phyloP scores from a whole-genome alignment of 2,113 vertebrate species.

The Paracanthobrama guichenoti region DNA sequence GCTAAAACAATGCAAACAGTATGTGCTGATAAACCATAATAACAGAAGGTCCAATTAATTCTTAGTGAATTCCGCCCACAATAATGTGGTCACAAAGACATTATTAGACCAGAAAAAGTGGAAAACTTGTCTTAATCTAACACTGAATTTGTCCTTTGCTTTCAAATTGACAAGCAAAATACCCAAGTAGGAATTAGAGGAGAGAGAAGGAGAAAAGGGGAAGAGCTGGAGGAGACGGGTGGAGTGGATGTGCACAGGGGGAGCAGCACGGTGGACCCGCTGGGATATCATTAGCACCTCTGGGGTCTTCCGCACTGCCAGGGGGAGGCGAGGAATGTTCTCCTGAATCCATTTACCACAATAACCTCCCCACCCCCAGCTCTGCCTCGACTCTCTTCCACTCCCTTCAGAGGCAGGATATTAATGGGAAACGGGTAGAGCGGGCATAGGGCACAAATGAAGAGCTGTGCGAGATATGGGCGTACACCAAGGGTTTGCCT shows the following conservation, averaged over 20 bases:
- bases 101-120: background rate
- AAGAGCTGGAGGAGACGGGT: conserved; percentile 15
- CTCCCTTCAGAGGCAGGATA: conserved; percentile 19
- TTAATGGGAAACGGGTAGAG: conserved; percentile 38
- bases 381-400: background rate
- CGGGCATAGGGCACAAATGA: conserved; percentile 31
- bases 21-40: background rate
- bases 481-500: conserved; percentile 23
- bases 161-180: conserved; percentile 8
- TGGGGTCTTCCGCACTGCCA: conserved; percentile 42
- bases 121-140: background rate
- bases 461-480: conserved; percentile 16
- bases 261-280: conserved; percentile 37
- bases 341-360: conserved; percentile 49
- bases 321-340: conserved; percentile 40
- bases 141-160: background rate
- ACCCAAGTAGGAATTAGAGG: conserved; percentile 10
- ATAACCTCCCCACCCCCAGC: conserved; percentile 37
- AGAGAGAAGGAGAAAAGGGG: background rate
- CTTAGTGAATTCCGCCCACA: background rate
- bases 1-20: background rate
- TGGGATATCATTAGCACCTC: conserved; percentile 57
- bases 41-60: background rate
- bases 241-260: conserved; percentile 16
- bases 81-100: background rate